Evolutionary conservation across 1,140 invertebrate species (phyloP), one percentile per base, ranked within the genome.

Genomic region (Marisa cornuarietis): DNA sequence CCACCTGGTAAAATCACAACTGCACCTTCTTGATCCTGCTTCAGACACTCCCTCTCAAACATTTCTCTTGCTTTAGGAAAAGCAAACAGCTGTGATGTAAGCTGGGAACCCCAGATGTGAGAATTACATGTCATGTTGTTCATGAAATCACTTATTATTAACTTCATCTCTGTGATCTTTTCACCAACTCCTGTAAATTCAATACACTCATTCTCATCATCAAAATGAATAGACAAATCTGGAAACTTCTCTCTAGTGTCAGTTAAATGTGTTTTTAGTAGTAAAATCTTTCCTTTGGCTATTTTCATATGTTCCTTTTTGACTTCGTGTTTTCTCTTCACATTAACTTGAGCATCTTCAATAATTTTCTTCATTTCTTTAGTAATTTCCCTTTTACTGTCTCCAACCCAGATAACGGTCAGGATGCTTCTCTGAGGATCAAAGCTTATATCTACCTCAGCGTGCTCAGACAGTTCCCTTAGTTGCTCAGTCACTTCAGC

Each of bases 281-380:
- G 61, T 26, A 24, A 65, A n/a, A 65, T 6, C 14, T 79, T 73
- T 16, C 58, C 71, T 31, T 13, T 31, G 1, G 18, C 22, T 24
- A 54, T 52, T n/a, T 63, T 54, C 24, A 79, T 11, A 22, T 16
- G 14, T 31, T 73, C 71, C 5, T 4, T 52, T 13, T 20, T 74
- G 14, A 26, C 11, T 18, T n/a, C 72, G 20, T 79, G 63, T 31
- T 79, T 74, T 58, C 78, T 71, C 4, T 65, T 49, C 5, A 73
- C 62, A 13, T 63, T 51, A 54, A 1, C 24, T 31, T 73, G 69
- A 26, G 52, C 62, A 1, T 66, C 78, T n/a, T 58, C 31, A 11
- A 73, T 13, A 1, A 61, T 71, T 22, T 24, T 49, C 26, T 18
- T 58, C 24, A 79, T 14, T 10, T 65, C 65, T 14, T 66, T 51